Percentiles rank a stretch among this genome's conserved stretches.
Conservation (phyloP, 1,140 invertebrate genomes). For the Zophobas morio region DNA sequence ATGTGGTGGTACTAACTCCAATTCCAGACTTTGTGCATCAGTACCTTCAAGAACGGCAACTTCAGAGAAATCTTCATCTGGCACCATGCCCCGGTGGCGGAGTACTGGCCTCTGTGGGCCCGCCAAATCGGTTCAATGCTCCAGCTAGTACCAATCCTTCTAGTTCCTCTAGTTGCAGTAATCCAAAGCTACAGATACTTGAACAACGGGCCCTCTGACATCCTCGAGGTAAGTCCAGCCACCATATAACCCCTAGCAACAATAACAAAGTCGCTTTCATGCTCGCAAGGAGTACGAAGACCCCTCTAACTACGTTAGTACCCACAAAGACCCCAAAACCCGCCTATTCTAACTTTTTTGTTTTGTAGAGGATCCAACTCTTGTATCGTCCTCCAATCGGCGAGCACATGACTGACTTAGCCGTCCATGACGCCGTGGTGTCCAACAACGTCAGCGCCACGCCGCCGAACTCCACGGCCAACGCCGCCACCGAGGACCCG, state of each 20-base stretch:
- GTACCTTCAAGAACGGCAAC: conserved; percentile 82
- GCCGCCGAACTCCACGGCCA: conserved; percentile 45
- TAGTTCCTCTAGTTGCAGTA: conserved; percentile 83
- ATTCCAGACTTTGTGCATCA: conserved; percentile 80
- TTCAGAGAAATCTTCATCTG: conserved; percentile 83
- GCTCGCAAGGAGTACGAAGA: conserved; percentile 58
- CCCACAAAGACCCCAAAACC: conserved; percentile 9
- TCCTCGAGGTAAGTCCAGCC: conserved; percentile 82
- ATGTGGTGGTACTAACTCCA: conserved; percentile 31
- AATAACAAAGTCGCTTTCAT: conserved; percentile 20
- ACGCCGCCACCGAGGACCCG: conserved; percentile 78
- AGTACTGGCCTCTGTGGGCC: conserved; percentile 83
- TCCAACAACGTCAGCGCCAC: conserved; percentile 61
- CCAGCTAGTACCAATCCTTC: conserved; percentile 83
- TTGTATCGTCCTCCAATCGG: conserved; percentile 79
- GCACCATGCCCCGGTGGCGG: conserved; percentile 69
- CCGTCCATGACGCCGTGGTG: conserved; percentile 62
- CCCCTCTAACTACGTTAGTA: conserved; percentile 59
- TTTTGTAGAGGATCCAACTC: conserved; percentile 80
- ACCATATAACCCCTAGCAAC: no score
- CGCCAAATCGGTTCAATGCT: conserved; percentile 83
- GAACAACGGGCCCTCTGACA: conserved; percentile 85
- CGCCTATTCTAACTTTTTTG: conserved; percentile 21
- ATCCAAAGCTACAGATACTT: conserved; percentile 89
- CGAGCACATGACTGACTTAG: conserved; percentile 65